Conservation (phyloP, 1,140 invertebrate species). For the Aphelinus atriplicis region DNA sequence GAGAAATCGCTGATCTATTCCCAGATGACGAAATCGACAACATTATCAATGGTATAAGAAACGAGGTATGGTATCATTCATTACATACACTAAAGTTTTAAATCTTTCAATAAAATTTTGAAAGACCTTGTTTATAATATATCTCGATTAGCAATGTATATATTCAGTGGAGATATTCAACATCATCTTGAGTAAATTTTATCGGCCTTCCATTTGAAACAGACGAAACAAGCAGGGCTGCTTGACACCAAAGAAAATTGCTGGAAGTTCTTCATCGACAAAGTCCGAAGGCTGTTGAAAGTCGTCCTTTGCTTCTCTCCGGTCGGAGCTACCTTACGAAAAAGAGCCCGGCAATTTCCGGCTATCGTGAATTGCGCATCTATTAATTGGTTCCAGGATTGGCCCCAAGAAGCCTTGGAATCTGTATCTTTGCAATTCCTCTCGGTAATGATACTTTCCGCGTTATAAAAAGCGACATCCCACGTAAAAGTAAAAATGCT, state of each 20-base stretch:
- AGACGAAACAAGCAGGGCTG: constrained; percentile 80
- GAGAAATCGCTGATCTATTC: constrained; percentile 92
- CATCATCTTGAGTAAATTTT: background rate
- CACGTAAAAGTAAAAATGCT: background rate
- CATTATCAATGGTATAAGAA: constrained; percentile 81
- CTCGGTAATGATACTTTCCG: constrained; percentile 46
- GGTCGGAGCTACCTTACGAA: constrained; percentile 84
- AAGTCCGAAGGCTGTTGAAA: constrained; percentile 80
- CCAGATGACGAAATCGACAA: constrained; percentile 92
- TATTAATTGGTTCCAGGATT: constrained; percentile 97
- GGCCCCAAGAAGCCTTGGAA: constrained; percentile 90
- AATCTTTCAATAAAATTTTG: constrained; percentile 45
- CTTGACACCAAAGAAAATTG: constrained; percentile 91
- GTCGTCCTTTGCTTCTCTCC: constrained; percentile 91
- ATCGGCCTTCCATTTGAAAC: constrained; percentile 21
- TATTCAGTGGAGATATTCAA: background rate
- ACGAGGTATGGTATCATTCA: constrained; percentile 74
- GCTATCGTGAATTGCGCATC: constrained; percentile 93
- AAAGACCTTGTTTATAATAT: background rate
- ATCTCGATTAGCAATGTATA: background rate
- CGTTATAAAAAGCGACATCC: background rate
- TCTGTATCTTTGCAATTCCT: constrained; percentile 89
- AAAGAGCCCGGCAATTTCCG: constrained; percentile 91
- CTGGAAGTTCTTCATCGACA: constrained; percentile 95
- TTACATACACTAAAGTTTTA: constrained; percentile 4